These are phyloP conservation scores for Porites australiensis DNA, from an alignment of 64 coral and sea anemone species.

Conservation along the genomic window DNA sequence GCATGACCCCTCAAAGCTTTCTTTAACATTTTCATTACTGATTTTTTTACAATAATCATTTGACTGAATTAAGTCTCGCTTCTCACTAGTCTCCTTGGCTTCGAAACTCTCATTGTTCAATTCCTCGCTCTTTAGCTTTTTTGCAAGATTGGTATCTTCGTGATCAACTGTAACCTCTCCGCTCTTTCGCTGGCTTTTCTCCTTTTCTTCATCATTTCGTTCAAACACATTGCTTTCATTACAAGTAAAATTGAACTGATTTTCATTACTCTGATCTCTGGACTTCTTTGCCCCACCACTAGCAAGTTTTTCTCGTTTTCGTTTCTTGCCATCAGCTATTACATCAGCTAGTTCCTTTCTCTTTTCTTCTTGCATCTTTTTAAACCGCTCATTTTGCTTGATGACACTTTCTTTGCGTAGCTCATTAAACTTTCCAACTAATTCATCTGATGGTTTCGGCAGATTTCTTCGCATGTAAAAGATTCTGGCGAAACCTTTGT, in stretches of 20 bases:
- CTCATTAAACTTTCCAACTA: conserved; percentile 63
- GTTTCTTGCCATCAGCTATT: conserved; percentile 78
- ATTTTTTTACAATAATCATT: not conserved
- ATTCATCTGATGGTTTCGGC: conserved; percentile 39
- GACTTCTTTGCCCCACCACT: not conserved
- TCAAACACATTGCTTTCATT: not conserved
- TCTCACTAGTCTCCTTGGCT: not conserved
- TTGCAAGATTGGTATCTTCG: not conserved
- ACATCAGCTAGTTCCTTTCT: conserved; percentile 68
- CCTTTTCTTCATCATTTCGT: not conserved
- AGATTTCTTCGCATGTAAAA: conserved; percentile 25
- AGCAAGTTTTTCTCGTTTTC: conserved; percentile 21
- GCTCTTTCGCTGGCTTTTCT: conserved; percentile 4
- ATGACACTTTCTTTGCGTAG: conserved; percentile 68
- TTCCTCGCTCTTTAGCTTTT: not conserved
- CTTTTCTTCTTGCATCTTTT: conserved; percentile 69
- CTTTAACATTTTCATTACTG: not conserved
- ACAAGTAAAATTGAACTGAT: not conserved
- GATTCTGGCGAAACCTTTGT: conserved; percentile 83
- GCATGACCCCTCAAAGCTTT: not conserved
- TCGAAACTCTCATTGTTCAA: not conserved
- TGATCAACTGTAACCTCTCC: not conserved
- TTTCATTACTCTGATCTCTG: not conserved
- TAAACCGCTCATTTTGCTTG: conserved; percentile 73
- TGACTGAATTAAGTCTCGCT: not conserved